phyloP scores from a whole-genome alignment of 1,140 invertebrate genomes.

The Neodiprion fabricii region DNA sequence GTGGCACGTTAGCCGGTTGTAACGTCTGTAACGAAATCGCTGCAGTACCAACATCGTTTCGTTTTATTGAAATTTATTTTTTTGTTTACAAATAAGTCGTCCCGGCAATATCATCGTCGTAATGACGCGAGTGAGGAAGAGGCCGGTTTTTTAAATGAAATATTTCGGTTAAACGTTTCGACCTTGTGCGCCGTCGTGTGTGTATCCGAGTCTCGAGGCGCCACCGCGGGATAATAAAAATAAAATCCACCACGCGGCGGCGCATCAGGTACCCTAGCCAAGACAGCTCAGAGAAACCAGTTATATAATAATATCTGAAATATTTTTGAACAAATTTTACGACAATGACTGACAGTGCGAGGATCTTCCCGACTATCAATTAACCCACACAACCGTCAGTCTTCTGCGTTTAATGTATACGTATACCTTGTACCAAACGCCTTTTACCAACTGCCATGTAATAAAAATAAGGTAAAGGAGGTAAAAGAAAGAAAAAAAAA shows the following conservation, averaged over 20 bases:
- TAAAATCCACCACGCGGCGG: not conserved
- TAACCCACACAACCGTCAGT: not conserved
- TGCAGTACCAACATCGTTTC: too few relatives aligned
- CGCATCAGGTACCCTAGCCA: not conserved
- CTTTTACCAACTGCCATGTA: not conserved
- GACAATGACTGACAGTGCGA: not conserved
- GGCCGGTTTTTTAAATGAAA: not conserved
- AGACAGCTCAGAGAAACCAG: not conserved
- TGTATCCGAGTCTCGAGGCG: not conserved
- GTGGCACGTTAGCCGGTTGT: too few relatives aligned
- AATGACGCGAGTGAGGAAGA: not conserved
- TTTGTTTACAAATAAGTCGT: too few relatives aligned
- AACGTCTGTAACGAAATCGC: too few relatives aligned
- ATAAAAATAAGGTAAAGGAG: not conserved
- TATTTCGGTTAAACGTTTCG: not conserved
- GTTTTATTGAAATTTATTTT: too few relatives aligned
- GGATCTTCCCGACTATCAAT: not conserved
- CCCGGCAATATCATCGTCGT: too few relatives aligned
- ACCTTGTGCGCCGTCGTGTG: not conserved
- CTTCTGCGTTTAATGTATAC: too few relatives aligned
- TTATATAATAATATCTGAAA: not conserved
- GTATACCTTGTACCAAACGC: too few relatives aligned
- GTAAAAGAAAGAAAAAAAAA: too few relatives aligned
- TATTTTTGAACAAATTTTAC: not conserved
- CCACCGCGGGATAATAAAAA: not conserved